Evolutionary conservation across 53 echinoderm and acorn worm species (phyloP).

Genomic region (Pentamera pediparva): DNA sequence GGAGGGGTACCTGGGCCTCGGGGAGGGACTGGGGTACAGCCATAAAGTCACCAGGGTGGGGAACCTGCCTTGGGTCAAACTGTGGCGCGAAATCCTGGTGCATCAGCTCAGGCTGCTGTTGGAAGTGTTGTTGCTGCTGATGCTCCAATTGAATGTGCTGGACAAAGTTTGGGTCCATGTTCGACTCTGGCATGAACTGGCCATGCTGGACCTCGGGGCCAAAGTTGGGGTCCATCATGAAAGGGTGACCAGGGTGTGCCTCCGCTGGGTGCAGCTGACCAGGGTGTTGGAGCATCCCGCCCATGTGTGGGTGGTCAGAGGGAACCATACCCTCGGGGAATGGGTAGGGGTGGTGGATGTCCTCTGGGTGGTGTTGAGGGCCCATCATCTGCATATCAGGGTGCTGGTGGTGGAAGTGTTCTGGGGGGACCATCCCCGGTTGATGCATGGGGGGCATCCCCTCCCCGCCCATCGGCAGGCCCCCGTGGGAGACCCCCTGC

Average conservation of each 20-base stretch:
- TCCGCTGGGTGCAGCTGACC: not conserved
- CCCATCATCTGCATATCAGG: constrained; percentile 11
- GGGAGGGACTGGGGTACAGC: constrained; percentile 23
- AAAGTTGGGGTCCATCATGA: constrained; percentile 28
- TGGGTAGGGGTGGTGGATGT: constrained; percentile 24
- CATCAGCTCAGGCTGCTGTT: constrained; percentile 30
- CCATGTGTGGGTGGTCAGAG: constrained; percentile 12
- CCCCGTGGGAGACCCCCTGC: constrained; percentile 12
- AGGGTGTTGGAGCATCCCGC: not conserved
- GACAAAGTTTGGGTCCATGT: constrained; percentile 35
- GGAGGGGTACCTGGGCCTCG: not conserved
- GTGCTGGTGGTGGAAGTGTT: constrained; percentile 35
- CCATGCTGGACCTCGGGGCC: not conserved
- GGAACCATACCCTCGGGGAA: no score
- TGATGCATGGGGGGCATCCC: not conserved
- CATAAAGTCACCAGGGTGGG: constrained; percentile 29
- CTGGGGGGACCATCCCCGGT: constrained; percentile 19
- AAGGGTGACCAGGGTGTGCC: not conserved
- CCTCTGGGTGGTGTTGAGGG: not conserved
- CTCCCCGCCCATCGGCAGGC: constrained; percentile 13
- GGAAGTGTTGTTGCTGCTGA: not conserved
- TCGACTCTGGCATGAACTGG: constrained; percentile 10
- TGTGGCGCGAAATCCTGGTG: constrained; percentile 37
- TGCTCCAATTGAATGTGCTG: constrained; percentile 4
- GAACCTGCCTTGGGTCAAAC: constrained; percentile 47